These are phyloP conservation scores for Sepioteuthis lessoniana DNA, from an alignment of 2,888 invertebrate species.

Conservation along the genomic window DNA sequence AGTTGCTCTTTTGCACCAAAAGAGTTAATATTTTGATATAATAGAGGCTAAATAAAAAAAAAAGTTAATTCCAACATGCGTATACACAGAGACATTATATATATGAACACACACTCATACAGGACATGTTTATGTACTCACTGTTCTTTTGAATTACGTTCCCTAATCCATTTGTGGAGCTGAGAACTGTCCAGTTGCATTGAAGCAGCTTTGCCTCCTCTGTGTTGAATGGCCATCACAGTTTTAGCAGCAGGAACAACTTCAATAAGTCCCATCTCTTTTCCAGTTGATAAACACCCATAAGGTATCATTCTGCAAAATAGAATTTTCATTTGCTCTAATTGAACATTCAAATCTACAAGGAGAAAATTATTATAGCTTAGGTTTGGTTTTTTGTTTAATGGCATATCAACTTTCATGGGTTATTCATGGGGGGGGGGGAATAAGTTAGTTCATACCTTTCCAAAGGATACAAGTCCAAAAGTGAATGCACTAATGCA, in stretches of 20 bases:
- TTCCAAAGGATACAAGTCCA: too few species aligned
- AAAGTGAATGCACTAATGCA: too few species aligned
- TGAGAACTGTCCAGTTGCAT: conserved; percentile 77
- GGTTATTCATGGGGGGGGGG: too few species aligned
- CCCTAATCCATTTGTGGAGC: conserved; percentile 78
- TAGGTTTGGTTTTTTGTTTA: too few species aligned
- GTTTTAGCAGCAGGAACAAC: conserved; percentile 79
- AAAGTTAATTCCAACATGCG: too few species aligned
- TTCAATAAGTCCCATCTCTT: conserved; percentile 77
- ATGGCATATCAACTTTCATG: too few species aligned
- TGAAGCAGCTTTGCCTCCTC: conserved; percentile 76
- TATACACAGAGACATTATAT: too few species aligned
- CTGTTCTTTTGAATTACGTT: conserved; percentile 58
- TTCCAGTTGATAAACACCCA: conserved; percentile 79
- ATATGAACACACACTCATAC: too few species aligned
- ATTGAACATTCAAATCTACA: not conserved
- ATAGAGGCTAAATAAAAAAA: too few species aligned
- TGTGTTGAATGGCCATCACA: conserved; percentile 79
- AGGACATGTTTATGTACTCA: not conserved
- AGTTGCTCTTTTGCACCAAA: too few species aligned
- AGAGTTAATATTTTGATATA: too few species aligned
- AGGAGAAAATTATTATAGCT: not conserved
- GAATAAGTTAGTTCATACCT: too few species aligned
- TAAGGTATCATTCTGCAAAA: conserved; percentile 78
- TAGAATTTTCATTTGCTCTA: not conserved